These are phyloP conservation scores for Triplophysa tibetana DNA, from an alignment of 2,113 vertebrate species.

Conservation along the genomic window DNA sequence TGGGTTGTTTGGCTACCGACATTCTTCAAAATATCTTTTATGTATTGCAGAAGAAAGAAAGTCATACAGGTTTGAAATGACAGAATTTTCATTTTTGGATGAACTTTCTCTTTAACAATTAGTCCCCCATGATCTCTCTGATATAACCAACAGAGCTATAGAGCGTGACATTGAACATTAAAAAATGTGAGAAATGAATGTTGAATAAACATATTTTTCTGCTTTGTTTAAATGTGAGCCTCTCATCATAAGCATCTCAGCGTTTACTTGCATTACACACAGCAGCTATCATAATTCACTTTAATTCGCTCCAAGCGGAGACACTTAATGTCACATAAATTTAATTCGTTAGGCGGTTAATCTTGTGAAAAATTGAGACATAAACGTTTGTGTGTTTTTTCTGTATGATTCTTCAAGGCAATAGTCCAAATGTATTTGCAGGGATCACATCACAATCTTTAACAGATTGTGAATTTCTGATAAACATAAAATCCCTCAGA, in stretches of 20 bases:
- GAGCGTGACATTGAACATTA: background rate
- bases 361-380: background rate
- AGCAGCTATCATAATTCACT: background rate
- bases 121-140: constrained; percentile 12
- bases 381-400: background rate
- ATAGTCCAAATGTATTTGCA: constrained; percentile 4
- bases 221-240: background rate
- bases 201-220: background rate
- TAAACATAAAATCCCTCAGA: background rate
- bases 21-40: too few species aligned
- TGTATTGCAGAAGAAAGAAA: too few species aligned
- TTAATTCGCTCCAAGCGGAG: background rate
- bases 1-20: too few species aligned
- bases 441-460: background rate
- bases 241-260: constrained; percentile 13
- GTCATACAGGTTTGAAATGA: too few species aligned
- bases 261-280: background rate
- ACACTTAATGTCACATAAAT: background rate
- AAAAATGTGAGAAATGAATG: background rate
- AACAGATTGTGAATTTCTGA: background rate
- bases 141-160: background rate
- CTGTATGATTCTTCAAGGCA: background rate
- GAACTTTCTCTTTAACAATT: background rate
- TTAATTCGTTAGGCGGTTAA: background rate
- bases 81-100: too few species aligned